Evolutionary conservation across 2,888 invertebrate genomes (phyloP).

Genomic region (Diploptera punctata): DNA sequence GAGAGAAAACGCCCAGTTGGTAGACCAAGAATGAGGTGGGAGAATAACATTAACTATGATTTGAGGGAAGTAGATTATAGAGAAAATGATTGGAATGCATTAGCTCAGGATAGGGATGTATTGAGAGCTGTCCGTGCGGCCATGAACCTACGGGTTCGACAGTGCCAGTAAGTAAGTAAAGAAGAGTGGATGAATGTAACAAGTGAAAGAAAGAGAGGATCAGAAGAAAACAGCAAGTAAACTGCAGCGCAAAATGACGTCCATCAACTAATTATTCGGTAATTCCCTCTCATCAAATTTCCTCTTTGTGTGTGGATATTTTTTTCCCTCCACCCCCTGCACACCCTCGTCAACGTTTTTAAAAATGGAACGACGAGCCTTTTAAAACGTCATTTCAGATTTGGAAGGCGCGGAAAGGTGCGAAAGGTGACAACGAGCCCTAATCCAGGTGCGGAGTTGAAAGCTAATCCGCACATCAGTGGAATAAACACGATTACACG

Average conservation of each 20-base stretch:
- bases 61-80: no score
- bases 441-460: conserved; percentile 14
- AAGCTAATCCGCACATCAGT: conserved; percentile 20
- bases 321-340: conserved; percentile 5
- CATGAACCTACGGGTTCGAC: no score
- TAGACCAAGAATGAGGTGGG: no score
- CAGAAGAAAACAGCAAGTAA: no score
- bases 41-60: no score
- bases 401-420: conserved; percentile 34
- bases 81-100: no score
- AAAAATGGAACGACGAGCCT: conserved; percentile 41
- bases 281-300: conserved; percentile 44
- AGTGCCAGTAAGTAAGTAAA: no score
- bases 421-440: conserved; percentile 26
- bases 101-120: no score
- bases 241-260: conserved; percentile 37
- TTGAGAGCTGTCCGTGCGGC: no score
- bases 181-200: no score
- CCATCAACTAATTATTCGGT: conserved; percentile 44
- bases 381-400: conserved; percentile 44
- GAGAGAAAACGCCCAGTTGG: no score
- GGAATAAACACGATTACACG: conserved; percentile 25
- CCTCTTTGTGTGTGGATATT: conserved; percentile 39
- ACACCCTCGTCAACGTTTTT: conserved; percentile 35
- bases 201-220: no score